Base-by-base conservation (phyloP, 1,140 invertebrate genomes). In the Cotesia vestalis region DNA sequence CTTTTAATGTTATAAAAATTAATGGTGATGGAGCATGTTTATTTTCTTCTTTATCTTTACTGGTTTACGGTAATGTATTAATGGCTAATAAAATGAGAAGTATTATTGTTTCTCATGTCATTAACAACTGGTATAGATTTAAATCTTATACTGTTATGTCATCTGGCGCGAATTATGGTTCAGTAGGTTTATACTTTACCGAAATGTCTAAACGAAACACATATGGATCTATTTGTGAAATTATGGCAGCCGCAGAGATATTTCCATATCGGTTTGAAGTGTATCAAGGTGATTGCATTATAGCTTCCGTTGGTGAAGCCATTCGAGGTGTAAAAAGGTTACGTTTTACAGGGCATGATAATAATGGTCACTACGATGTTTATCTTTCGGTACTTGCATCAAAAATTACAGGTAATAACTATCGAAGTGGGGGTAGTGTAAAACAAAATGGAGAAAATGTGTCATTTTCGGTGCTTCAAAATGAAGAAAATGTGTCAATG, bases 221-320 rank as follows among this genome's bases (percentile, higher is more conserved):
- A 12, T 69, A 57, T 69, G 66, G 66, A 69, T 69, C 51, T 36
- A 20, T 69, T 69, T 69, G 52, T 69, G 66, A 69, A 69, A 35
- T 69, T 69, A 69, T 35, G 53, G 66, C 66, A 59, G 66, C 66
- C 14, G 51, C 52, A 17, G 52, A 66, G 11, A n/a, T 66, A 40
- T 66, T 46, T 40, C 63, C 63, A 11, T 40, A 66, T 66, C 63
- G 36, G 27, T 66, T 66, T 66, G 20, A 66, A 66, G 63, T 66
- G 4, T 66, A 38, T 66, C 34, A 52, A 66, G 4, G 40, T 46
- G 36, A 35, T 34, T 40, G n/a, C 63, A 20, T 66, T 27, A 40
- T 14, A 66, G 63, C 63, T 51, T 38, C 63, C n/a, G 11, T 52
- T 14, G 63, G 63, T 27, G 34, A 69, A 57, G 66, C 52, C 36